phyloP scores from a whole-genome alignment of 2,888 invertebrate species.

The Eristalis pertinax region DNA sequence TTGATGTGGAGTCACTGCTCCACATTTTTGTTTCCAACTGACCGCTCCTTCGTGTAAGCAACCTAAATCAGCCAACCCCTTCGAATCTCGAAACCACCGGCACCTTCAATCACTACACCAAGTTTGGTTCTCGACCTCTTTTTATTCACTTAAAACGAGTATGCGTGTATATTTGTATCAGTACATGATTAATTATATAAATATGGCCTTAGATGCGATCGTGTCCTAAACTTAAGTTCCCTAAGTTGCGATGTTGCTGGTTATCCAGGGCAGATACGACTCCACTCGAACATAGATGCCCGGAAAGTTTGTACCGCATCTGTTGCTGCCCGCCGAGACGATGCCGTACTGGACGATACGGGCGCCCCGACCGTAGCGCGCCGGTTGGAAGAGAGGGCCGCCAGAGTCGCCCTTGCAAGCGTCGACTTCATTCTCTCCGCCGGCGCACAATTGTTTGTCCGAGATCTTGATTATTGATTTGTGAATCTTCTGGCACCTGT shows the following conservation, averaged over 20 bases:
- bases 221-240: background rate
- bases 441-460: constrained; percentile 83
- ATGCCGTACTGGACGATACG: constrained; percentile 82
- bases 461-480: constrained; percentile 73
- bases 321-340: constrained; percentile 84
- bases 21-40: too few relatives aligned
- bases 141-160: background rate
- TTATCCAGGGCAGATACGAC: constrained; percentile 83
- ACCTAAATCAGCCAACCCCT: too few relatives aligned
- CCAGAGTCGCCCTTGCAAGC: constrained; percentile 72
- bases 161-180: background rate
- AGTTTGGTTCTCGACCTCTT: background rate
- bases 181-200: background rate
- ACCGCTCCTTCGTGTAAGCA: too few relatives aligned
- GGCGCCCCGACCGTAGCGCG: constrained; percentile 49
- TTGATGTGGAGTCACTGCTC: too few relatives aligned
- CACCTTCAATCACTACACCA: background rate
- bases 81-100: background rate
- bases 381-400: constrained; percentile 75
- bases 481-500: constrained; percentile 76
- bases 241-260: constrained; percentile 71
- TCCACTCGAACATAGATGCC: constrained; percentile 83
- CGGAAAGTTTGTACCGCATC: constrained; percentile 82
- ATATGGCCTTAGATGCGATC: background rate
- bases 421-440: constrained; percentile 78